phyloP scores from a whole-genome alignment of 2,113 vertebrate species.

The Onychostoma macrolepis region DNA sequence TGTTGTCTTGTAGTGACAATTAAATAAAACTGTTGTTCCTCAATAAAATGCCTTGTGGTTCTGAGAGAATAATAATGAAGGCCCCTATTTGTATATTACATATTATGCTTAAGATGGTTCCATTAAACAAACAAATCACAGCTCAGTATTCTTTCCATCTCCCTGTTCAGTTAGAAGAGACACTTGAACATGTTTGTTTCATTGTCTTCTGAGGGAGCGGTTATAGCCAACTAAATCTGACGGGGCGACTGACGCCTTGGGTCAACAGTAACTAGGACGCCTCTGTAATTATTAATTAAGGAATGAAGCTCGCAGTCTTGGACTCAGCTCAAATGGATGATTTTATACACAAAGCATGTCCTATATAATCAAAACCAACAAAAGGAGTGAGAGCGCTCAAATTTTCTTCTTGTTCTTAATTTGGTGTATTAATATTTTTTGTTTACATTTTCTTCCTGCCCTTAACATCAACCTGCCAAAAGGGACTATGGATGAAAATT shows the following conservation, averaged over 20 bases:
- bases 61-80: background rate
- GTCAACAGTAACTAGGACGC: constrained; percentile 39
- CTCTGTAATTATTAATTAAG: constrained; percentile 42
- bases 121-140: background rate
- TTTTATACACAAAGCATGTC: constrained; percentile 58
- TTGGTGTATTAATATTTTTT: too few relatives aligned
- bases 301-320: constrained; percentile 43
- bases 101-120: background rate
- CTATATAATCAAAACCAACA: constrained; percentile 58
- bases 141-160: background rate
- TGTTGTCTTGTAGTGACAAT: background rate
- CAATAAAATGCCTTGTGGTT: background rate
- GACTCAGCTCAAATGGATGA: constrained; percentile 60
- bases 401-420: too few relatives aligned
- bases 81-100: background rate
- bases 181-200: constrained; percentile 26
- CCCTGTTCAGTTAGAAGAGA: background rate
- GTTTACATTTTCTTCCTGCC: too few relatives aligned
- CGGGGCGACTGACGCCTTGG: constrained; percentile 35
- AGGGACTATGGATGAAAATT: too few relatives aligned
- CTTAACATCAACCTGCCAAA: too few relatives aligned
- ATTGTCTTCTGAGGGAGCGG: background rate
- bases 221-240: constrained; percentile 16
- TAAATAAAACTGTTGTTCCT: background rate
- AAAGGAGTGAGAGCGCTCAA: too few relatives aligned